phyloP scores from a whole-genome alignment of 1,140 invertebrate genomes.

The Camponotus floridanus region DNA sequence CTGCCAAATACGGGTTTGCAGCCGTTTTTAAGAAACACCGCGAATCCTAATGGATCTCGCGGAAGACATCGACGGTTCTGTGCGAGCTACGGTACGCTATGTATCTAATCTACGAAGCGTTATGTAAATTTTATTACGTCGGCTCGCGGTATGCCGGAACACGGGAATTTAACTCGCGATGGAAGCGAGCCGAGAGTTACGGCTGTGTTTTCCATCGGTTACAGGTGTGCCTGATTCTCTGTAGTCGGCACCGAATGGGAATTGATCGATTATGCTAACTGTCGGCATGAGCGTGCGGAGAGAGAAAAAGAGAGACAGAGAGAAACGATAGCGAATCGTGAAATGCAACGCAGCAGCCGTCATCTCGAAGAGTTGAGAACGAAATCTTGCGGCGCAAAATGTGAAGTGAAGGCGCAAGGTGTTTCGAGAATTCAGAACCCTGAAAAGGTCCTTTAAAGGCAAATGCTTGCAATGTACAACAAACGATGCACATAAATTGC shows the following conservation, averaged over 20 bases:
- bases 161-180: slow-evolving; percentile 70
- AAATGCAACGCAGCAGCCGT: not conserved
- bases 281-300: slow-evolving; percentile 28
- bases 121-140: slow-evolving; percentile 72
- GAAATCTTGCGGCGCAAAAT: not conserved
- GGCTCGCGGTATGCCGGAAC: slow-evolving; percentile 68
- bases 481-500: not conserved
- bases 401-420: not conserved
- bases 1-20: slow-evolving; percentile 22
- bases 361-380: not conserved
- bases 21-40: slow-evolving; percentile 24
- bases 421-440: not conserved
- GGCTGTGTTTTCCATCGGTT: slow-evolving; percentile 63
- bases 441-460: not conserved
- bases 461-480: not conserved
- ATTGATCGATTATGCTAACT: slow-evolving; percentile 77
- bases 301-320: slow-evolving; percentile 13
- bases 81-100: slow-evolving; percentile 20
- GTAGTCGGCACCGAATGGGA: slow-evolving; percentile 66
- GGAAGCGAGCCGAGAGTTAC: slow-evolving; percentile 55
- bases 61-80: slow-evolving; percentile 27
- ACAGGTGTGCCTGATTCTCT: slow-evolving; percentile 68
- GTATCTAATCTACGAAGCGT: slow-evolving; percentile 63
- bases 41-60: slow-evolving; percentile 1
- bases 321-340: slow-evolving; percentile 11